Conservation (phyloP, 1,140 invertebrate genomes). For the Ceratosolen solmsi region DNA sequence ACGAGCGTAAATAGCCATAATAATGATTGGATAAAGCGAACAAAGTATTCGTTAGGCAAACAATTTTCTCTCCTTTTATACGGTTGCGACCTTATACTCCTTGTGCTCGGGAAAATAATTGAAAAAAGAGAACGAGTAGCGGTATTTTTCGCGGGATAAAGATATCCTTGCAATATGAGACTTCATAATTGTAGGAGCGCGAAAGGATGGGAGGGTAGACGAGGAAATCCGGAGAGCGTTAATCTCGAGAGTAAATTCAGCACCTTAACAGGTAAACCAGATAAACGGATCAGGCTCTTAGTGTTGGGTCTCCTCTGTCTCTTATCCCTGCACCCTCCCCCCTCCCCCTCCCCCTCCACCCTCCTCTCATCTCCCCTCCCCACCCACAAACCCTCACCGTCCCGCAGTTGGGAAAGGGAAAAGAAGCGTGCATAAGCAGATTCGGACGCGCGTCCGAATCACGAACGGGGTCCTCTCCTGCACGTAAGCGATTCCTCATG, state of each 20-base stretch:
- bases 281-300: constrained; percentile 55
- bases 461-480: too few species aligned
- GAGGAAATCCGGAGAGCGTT: constrained; percentile 25
- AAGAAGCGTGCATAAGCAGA: constrained; percentile 11
- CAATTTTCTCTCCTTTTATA: too few species aligned
- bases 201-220: not conserved
- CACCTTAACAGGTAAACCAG: constrained; percentile 49
- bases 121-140: too few species aligned
- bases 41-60: too few species aligned
- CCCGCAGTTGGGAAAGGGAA: not conserved
- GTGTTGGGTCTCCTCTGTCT: not conserved
- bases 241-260: constrained; percentile 56
- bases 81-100: too few species aligned
- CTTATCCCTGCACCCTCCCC: not conserved
- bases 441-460: not conserved
- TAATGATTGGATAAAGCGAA: too few species aligned
- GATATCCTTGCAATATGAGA: not conserved
- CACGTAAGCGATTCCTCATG: too few species aligned
- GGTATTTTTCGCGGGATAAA: not conserved
- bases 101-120: too few species aligned
- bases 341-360: not conserved
- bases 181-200: too few species aligned
- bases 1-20: too few species aligned
- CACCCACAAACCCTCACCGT: not conserved
- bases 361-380: not conserved